Evolutionary conservation across 2,888 invertebrate species (phyloP).

Genomic region (Pollenia amentaria): DNA sequence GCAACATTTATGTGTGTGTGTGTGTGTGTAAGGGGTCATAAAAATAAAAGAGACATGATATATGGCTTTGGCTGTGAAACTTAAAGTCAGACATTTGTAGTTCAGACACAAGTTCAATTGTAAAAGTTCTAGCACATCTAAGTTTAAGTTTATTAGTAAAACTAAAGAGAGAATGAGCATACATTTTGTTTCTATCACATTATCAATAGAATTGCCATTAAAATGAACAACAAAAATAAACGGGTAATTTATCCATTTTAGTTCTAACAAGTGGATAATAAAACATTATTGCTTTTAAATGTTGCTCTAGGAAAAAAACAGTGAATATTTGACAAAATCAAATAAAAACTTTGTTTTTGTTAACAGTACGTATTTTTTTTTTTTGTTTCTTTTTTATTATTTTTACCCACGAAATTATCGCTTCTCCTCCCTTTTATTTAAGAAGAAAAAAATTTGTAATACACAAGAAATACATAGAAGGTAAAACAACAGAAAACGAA

Average conservation of each 20-base stretch:
- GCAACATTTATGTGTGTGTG: conserved; percentile 45
- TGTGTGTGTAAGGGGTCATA: conserved; percentile 28
- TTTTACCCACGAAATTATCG: conserved; percentile 21
- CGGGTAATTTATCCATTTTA: conserved; percentile 26
- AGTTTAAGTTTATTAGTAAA: neutral
- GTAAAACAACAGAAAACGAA: neutral
- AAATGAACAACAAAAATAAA: conserved; percentile 19
- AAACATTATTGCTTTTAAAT: conserved; percentile 39
- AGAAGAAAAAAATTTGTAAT: neutral
- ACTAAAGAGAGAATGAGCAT: neutral
- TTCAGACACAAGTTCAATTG: neutral
- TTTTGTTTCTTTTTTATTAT: neutral
- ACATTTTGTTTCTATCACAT: conserved; percentile 1
- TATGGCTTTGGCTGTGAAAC: conserved; percentile 8
- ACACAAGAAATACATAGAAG: neutral
- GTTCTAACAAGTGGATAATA: conserved; percentile 53
- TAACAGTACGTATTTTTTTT: no score
- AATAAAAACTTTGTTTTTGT: neutral
- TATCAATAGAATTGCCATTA: conserved; percentile 20
- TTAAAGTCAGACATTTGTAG: neutral
- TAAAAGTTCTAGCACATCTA: neutral
- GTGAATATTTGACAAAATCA: neutral
- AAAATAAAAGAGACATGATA: conserved; percentile 32
- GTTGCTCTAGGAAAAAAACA: conserved; percentile 20
- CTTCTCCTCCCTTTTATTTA: conserved; percentile 1